Base-by-base conservation (phyloP, 2,797 vertebrate species). In the Podargus strigoides region DNA sequence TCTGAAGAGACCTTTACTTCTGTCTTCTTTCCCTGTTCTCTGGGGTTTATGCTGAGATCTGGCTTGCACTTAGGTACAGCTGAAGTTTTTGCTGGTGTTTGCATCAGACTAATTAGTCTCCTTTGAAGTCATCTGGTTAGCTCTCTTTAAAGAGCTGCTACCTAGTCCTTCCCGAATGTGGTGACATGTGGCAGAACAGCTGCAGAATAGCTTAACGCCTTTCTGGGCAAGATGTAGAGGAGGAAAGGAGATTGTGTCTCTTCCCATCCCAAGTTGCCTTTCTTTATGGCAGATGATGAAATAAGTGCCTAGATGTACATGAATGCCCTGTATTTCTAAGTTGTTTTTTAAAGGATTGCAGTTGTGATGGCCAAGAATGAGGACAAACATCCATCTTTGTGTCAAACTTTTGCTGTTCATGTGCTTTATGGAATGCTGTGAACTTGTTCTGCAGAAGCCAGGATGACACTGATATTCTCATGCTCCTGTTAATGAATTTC, bases 81-180 rank as follows among this genome's bases (percentile, higher is more conserved):
- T 67, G 56, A 72, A 18, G 27, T 68, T 60, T 20, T 19, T 78
- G 69, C 39, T 68, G 69, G 23, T 47, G 53, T 58, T 55, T 56
- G 79, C 37, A 56, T 73, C 44, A 50, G 70, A 5, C 21, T 63
- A 7, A 4, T 4, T 34, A 52, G 23, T 3, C 30, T 68, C 42
- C 46, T 55, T 27, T 34, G 58, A 26, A 46, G n/a, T 44, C 53
- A 23, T 14, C 44, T 77, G 72, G 10, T 59, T 39, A 75, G 21
- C 28, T 72, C 5, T 46, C 18, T 17, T 22, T 12, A 7, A 56
- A 36, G 63, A 82, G 19, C 49, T 63, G 60, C 39, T 52, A 0
- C 26, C 28, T 27, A 12, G 3, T n/a, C 32, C 56, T 77, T 47
- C 39, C n/a, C 10, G 2, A 9, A 7, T 0, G 0, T 20, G 34